Evolutionary conservation across 2,888 invertebrate species (phyloP).

Genomic region (Drosophila kuntzei): DNA sequence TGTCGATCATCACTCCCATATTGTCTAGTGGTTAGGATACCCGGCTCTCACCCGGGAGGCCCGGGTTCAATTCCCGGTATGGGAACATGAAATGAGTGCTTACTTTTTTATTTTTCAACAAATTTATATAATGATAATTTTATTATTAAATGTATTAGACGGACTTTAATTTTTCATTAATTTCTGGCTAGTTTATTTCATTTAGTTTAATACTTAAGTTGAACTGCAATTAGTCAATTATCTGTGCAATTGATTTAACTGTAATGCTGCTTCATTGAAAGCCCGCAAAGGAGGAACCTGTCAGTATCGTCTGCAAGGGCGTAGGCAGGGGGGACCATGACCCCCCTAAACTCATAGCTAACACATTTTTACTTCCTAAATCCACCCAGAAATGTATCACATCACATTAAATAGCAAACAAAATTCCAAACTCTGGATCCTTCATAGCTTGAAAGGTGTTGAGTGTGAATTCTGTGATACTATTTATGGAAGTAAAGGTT

Average conservation of each 20-base stretch:
- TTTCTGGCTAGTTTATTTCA: too few relatives aligned
- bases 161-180: not conserved
- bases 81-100: constrained; percentile 39
- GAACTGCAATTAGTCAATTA: constrained; percentile 15
- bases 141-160: not conserved
- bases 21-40: constrained; percentile 77
- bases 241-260: constrained; percentile 34
- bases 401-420: too few relatives aligned
- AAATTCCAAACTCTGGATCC: too few relatives aligned
- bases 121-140: too few relatives aligned
- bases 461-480: too few relatives aligned
- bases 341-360: too few relatives aligned
- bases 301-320: constrained; percentile 22
- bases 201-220: not conserved
- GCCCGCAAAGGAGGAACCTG: not conserved
- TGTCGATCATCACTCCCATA: constrained; percentile 50
- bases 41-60: constrained; percentile 76
- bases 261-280: constrained; percentile 33
- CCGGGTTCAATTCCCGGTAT: constrained; percentile 76
- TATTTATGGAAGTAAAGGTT: too few relatives aligned
- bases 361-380: too few relatives aligned
- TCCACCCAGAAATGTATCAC: too few relatives aligned
- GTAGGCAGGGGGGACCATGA: too few relatives aligned
- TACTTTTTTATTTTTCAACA: not conserved
- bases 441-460: too few relatives aligned